phyloP scores from a whole-genome alignment of 2,113 vertebrate genomes.

The Cygnus buccinator region DNA sequence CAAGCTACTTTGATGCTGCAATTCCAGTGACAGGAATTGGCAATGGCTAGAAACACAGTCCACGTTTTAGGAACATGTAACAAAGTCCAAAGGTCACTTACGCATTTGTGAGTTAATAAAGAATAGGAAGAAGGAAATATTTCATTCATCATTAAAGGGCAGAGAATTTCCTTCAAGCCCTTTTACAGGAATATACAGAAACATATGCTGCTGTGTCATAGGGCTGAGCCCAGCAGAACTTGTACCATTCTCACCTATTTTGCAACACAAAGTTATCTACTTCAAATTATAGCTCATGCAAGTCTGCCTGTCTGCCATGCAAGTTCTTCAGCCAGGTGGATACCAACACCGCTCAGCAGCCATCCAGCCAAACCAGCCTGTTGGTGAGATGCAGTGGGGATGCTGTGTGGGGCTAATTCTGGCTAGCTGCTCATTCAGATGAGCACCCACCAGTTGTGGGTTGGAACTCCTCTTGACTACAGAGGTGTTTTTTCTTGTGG shows the following conservation, averaged over 20 bases:
- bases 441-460: neutral
- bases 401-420: neutral
- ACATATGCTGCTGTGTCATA: neutral
- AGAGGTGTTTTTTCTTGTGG: neutral
- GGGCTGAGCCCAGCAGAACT: neutral
- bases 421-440: neutral
- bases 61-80: neutral
- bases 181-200: neutral
- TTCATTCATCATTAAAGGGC: neutral
- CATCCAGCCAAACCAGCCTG: neutral
- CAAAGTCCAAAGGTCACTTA: neutral
- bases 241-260: neutral
- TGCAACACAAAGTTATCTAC: neutral
- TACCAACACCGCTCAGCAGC: neutral
- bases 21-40: neutral
- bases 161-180: neutral
- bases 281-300: neutral
- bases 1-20: neutral
- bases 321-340: neutral
- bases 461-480: neutral
- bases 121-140: neutral
- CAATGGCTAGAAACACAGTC: neutral
- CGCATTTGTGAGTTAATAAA: neutral
- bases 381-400: rapidly evolving
- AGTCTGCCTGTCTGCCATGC: rapidly evolving